Percentiles rank a stretch among this genome's conserved stretches.
Conservation (phyloP, 2,797 vertebrate species). For the Crenuchus spilurus region DNA sequence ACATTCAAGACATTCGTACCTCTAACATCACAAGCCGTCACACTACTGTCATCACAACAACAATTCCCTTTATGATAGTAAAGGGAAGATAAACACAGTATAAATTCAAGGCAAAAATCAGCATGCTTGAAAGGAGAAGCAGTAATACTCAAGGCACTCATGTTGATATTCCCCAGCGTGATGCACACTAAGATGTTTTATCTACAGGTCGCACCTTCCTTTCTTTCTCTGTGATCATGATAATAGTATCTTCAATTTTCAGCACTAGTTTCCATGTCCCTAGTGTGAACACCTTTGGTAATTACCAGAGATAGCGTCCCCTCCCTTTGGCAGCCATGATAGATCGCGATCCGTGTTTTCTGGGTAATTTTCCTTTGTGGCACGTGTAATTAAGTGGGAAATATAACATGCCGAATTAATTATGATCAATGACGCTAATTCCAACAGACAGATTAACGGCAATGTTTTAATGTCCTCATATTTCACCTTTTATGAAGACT, state of each 20-base stretch:
- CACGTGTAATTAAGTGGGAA: slow-evolving; percentile 80
- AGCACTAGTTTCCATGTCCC: slow-evolving; percentile 51
- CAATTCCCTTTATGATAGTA: neutral
- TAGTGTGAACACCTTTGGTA: slow-evolving; percentile 69
- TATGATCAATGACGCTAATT: slow-evolving; percentile 78
- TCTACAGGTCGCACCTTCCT: neutral
- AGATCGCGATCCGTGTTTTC: slow-evolving; percentile 75
- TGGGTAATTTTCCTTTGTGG: slow-evolving; percentile 78
- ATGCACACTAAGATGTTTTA: neutral
- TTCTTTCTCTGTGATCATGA: slow-evolving; percentile 19
- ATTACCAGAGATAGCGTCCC: slow-evolving; percentile 71
- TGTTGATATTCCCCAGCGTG: neutral
- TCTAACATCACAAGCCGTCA: neutral
- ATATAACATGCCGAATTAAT: slow-evolving; percentile 79
- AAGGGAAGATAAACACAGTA: neutral
- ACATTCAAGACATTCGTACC: neutral
- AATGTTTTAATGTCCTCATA: slow-evolving; percentile 72
- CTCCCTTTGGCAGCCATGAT: slow-evolving; percentile 68
- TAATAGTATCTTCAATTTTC: slow-evolving; percentile 53
- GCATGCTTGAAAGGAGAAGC: neutral
- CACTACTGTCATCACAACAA: neutral
- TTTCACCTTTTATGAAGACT: slow-evolving; percentile 68
- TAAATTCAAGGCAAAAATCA: neutral
- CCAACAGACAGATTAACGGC: slow-evolving; percentile 77
- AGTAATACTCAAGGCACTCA: neutral